Percentiles rank a stretch among this genome's conserved stretches.
Conservation (phyloP, 2,113 vertebrate species). For the Ophthalmolycus amberensis region DNA sequence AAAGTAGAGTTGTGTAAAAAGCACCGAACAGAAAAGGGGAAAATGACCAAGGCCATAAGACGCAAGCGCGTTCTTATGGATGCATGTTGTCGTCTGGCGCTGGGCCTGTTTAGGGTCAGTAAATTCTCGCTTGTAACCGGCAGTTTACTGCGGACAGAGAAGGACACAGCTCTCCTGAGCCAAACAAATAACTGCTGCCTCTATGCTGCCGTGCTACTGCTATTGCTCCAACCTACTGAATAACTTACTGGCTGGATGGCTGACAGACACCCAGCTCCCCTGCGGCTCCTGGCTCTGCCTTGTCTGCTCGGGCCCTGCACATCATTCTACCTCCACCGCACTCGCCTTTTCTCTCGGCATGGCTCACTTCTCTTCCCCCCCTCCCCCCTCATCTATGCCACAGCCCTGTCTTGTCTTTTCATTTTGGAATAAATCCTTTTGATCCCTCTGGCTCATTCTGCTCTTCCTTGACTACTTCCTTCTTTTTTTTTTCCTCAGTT, state of each 20-base stretch:
- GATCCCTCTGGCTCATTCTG: conserved; percentile 70
- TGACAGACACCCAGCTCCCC: conserved; percentile 74
- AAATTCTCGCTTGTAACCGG: conserved; percentile 39
- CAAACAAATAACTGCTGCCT: conserved; percentile 68
- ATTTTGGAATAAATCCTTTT: conserved; percentile 78
- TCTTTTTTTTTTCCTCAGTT: conserved; percentile 24
- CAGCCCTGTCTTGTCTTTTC: conserved; percentile 68
- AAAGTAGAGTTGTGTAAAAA: conserved; percentile 22
- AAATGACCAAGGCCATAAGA: conserved; percentile 21
- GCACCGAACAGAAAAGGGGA: conserved; percentile 12
- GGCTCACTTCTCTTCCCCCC: conserved; percentile 44
- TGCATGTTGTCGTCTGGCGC: conserved; percentile 32
- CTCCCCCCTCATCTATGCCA: conserved; percentile 27
- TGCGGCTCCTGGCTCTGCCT: conserved; percentile 66
- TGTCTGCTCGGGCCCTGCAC: conserved; percentile 63
- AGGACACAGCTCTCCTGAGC: conserved; percentile 57
- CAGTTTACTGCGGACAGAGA: conserved; percentile 56
- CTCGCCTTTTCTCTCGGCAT: conserved; percentile 57
- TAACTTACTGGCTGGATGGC: conserved; percentile 69
- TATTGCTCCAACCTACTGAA: conserved; percentile 62
- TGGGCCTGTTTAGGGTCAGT: conserved; percentile 42
- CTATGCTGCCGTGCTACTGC: conserved; percentile 38
- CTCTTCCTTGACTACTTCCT: conserved; percentile 44
- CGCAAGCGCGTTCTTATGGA: conserved; percentile 14
- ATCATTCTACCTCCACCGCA: conserved; percentile 68